Conservation (phyloP, 2,797 vertebrate species). For the Antrozous pallidus region DNA sequence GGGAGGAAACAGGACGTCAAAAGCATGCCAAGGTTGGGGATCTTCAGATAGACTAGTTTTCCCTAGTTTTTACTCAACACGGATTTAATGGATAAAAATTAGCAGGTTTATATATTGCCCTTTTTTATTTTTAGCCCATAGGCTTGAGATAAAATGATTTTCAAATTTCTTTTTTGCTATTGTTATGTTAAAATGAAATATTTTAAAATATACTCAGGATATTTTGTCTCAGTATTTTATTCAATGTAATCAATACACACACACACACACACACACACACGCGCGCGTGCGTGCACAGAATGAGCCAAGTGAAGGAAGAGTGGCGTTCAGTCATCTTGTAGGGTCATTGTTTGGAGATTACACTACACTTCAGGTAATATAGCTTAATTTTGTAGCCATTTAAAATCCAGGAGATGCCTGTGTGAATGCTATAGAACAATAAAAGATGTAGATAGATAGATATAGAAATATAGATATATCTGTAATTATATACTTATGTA, state of each 20-base stretch:
- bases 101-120: neutral
- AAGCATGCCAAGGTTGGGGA: neutral
- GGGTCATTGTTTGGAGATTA: neutral
- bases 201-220: neutral
- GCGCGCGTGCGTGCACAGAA: neutral
- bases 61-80: neutral
- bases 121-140: neutral
- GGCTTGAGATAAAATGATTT: neutral
- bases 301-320: neutral
- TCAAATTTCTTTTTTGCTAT: neutral
- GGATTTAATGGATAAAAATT: neutral
- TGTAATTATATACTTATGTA: neutral
- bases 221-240: neutral
- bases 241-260: neutral
- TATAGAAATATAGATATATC: neutral
- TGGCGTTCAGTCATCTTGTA: fast-evolving
- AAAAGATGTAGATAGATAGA: neutral
- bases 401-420: neutral
- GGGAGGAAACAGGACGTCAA: neutral
- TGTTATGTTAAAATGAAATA: neutral
- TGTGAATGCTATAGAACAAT: neutral
- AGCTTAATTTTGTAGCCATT: neutral
- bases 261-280: neutral
- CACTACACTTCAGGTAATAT: neutral
- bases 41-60: neutral